A percentile compares a stretch with the other conserved stretches of the same genome.
Conservation (phyloP, 2,797 vertebrate species). For the Manis pentadactyla region DNA sequence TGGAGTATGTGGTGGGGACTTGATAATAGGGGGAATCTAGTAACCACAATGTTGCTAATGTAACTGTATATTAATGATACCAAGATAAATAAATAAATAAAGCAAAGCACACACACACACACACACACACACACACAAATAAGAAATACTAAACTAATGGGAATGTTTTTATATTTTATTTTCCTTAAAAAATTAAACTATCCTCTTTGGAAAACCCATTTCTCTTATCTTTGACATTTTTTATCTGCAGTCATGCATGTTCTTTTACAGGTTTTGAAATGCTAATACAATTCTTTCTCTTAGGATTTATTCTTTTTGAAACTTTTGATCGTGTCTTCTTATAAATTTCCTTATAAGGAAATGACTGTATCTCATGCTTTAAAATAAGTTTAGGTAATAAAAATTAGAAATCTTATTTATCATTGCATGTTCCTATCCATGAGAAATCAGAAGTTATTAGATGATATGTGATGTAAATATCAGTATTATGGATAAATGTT, state of each 20-base stretch:
- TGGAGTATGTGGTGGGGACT: no score
- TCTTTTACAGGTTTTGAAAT: slow-evolving; percentile 14
- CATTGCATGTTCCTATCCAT: background rate
- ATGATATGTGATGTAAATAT: background rate
- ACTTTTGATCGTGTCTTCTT: background rate
- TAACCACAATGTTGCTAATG: no score
- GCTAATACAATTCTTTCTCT: background rate
- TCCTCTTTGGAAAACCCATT: background rate
- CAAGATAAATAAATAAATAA: background rate
- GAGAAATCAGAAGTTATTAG: background rate
- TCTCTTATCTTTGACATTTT: background rate
- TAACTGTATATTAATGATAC: no score
- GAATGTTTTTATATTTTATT: slow-evolving; percentile 1
- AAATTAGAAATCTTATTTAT: slow-evolving; percentile 39
- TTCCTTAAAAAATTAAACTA: background rate
- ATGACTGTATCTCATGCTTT: background rate
- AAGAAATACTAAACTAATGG: background rate
- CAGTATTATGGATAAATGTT: background rate
- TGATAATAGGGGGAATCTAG: no score
- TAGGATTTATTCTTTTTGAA: background rate
- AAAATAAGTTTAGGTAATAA: background rate
- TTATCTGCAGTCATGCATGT: background rate
- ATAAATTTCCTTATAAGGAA: background rate
- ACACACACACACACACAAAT: background rate
- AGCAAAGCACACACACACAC: background rate